Base-by-base conservation (phyloP, 2,888 invertebrate species). In the Platycnemis pennipes region DNA sequence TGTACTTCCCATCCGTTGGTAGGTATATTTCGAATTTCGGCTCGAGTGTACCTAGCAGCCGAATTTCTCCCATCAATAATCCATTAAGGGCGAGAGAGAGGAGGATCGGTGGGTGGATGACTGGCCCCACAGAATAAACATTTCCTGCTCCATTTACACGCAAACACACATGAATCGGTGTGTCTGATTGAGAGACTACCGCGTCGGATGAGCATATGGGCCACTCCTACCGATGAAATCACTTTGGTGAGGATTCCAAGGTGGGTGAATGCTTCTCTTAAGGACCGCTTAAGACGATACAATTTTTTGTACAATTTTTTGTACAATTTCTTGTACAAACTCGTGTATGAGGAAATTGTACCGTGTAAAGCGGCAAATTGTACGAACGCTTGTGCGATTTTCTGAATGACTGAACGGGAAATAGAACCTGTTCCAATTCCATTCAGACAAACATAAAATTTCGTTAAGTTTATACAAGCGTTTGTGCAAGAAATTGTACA, bases 41-140 rank as follows among this genome's bases (percentile, higher is more conserved):
- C 13, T 26, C 37, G 77, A 26, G 77, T 37, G 37, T n/a, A n/a
- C n/a, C n/a, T n/a, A n/a, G n/a, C 7, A 37, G 77, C 31, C 31
- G 77, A 77, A 77, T 69, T 69, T 69, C 77, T 77, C 77, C 77
- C 77, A 77, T 77, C 16, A 77, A 77, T 31, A 77, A 77, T 11
- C 77, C 77, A 77, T 77, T 77, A 77, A 37, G 77, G 77, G 16
- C 77, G 37, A 77, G 37, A 16, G 77, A 77, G 77, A 1, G 31
- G 77, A n/a, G 77, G 31, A 77, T n/a, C n/a, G 63, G 26, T n/a
- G 26, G 63, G 63, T 26, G 63, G 63, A n/a, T n/a, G 63, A n/a
- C 63, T 63, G 7, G 56, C 0, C 56, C 5, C 63, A 63, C 8
- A n/a, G n/a, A 26, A 26, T 63, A 63, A 5, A 22, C 26, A 63